Evolutionary conservation across 2,113 vertebrate genomes (phyloP).

Genomic region (Mesitornis unicolor): DNA sequence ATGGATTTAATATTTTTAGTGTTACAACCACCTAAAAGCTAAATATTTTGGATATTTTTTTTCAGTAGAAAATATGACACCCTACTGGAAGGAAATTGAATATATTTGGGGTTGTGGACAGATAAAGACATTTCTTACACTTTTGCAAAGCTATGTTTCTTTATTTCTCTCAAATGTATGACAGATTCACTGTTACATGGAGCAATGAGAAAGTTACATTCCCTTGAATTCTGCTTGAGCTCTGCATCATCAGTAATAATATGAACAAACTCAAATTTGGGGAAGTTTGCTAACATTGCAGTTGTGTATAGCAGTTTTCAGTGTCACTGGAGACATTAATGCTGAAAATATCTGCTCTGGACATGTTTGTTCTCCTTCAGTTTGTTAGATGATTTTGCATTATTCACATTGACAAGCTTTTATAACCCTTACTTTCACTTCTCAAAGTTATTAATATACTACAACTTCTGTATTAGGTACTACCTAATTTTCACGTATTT

Average conservation of each 20-base stretch:
- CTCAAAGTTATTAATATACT: background rate
- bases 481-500: background rate
- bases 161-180: background rate
- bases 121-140: background rate
- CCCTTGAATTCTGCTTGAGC: background rate
- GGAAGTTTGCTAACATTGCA: background rate
- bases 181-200: rapidly evolving
- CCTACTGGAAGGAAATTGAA: rapidly evolving
- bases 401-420: background rate
- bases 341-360: background rate
- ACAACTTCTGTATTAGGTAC: background rate
- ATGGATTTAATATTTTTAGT: background rate
- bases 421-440: background rate
- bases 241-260: background rate
- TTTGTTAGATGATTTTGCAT: background rate
- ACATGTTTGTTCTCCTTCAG: background rate
- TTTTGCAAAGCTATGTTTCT: background rate
- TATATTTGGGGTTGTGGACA: rapidly evolving
- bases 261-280: background rate
- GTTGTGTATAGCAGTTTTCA: background rate
- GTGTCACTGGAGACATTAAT: rapidly evolving
- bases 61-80: background rate
- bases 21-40: background rate
- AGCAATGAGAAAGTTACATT: background rate
- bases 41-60: background rate